A percentile compares a stretch with the other conserved stretches of the same genome.
Conservation (phyloP, 2,888 invertebrate species). For the Nemotelus pantherinus region DNA sequence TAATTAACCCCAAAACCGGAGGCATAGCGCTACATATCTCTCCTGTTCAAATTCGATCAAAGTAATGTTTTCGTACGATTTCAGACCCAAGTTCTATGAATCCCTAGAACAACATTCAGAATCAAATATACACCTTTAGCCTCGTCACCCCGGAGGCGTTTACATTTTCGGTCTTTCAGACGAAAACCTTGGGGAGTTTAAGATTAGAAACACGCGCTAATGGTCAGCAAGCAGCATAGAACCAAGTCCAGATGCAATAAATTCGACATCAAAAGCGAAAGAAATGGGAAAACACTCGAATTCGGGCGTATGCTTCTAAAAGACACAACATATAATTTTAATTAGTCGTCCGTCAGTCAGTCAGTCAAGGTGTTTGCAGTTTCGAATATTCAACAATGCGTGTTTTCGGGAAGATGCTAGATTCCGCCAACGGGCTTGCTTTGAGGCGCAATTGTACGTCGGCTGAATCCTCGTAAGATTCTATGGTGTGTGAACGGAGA, state of each 20-base stretch:
- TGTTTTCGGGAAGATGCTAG: slow-evolving; percentile 16
- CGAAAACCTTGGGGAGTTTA: background rate
- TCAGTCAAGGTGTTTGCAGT: slow-evolving; percentile 36
- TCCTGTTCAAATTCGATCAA: background rate
- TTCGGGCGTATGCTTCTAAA: background rate
- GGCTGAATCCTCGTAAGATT: background rate
- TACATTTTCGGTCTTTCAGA: background rate
- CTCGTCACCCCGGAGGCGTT: slow-evolving; percentile 38
- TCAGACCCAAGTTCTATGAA: slow-evolving; percentile 35
- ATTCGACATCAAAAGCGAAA: slow-evolving; percentile 7
- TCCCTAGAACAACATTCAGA: slow-evolving; percentile 17
- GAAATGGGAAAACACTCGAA: background rate
- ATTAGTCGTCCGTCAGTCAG: slow-evolving; percentile 17
- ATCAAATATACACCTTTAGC: slow-evolving; percentile 8
- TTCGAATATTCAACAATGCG: background rate
- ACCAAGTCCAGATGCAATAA: slow-evolving; percentile 43
- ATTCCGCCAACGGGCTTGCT: background rate
- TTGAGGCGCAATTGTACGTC: slow-evolving; percentile 17
- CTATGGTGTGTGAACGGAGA: background rate
- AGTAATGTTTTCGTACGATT: background rate
- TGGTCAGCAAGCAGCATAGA: background rate
- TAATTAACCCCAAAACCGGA: slow-evolving; percentile 18
- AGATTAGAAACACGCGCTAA: slow-evolving; percentile 40
- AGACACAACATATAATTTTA: slow-evolving; percentile 40
- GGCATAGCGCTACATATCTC: background rate